Evolutionary conservation across 1,140 invertebrate genomes (phyloP), one percentile per base, ranked within the genome.

Genomic region (Ips typographus): DNA sequence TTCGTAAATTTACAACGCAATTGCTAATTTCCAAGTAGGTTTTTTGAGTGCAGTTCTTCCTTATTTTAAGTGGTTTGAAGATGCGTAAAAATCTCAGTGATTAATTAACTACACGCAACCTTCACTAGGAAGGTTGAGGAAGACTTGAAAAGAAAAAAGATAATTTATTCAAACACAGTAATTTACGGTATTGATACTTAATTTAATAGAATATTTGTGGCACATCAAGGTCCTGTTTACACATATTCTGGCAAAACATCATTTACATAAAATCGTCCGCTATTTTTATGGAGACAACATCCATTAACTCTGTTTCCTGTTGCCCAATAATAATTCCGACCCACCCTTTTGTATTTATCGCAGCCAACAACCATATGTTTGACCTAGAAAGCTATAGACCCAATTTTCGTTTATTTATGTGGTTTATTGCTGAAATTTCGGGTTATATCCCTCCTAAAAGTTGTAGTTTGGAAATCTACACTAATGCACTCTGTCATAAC

Each of bases 331-430:
- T 22, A 22, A 49, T 49, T 3, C 44, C 44, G 44, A 49, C 44
- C 44, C 44, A 49, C 44, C 44, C 44, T 22, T 22, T 22, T 49
- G 44, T 49, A 49, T 49, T 49, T 49, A 49, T 49, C 44, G 7
- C 44, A 49, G 22, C 22, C 22, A 49, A 49, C 44, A 22, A 49
- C 44, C 44, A 49, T 49, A 8, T 22, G 22, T 6, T 49, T 49
- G 44, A 49, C 44, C 44, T 49, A 49, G 44, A 49, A 49, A 49
- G 22, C 22, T 49, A 49, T 49, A 22, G 22, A 22, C 22, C 22
- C 22, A 22, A 22, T 22, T 22, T 22, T 22, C 22, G 22, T 22
- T 22, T 22, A 22, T 22, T 22, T 22, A 22, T 22, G 22, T 22
- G 22, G 22, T 22, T 22, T 22, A 22, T 22, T 22, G 22, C 22